Base-by-base conservation (phyloP, 1,140 invertebrate species). In the Hesperophylax magnus region DNA sequence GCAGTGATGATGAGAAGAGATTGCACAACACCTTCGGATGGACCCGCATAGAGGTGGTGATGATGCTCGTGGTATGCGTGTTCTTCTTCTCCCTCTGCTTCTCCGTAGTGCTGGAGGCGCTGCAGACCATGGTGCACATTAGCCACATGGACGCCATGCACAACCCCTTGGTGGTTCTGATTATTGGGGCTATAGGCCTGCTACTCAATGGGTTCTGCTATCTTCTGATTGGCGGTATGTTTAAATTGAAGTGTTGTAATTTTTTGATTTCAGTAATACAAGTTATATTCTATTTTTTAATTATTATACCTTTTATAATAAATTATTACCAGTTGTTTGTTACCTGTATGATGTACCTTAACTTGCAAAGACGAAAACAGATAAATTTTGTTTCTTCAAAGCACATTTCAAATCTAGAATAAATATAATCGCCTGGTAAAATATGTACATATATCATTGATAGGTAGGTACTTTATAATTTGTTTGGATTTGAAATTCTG, bases 1-100 rank as follows among this genome's bases (percentile, higher is more conserved):
- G 31, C 8, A 52, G 20, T 47, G 18, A 47, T 18, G 88, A 90
- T 9, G 94, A 96, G 80, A 92, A 92, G 24, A 92, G 92, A 77
- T 90, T 97, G 78, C 93, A 93, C 60, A 97, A 97, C 86, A 98
- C 96, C 0, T 98, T 98, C 82, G 97, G 97, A 1, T 98, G 96
- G 96, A 95, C 96, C 0, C 91, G 97, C 72, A 94, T 97, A 31
- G 96, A 97, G 85, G 94, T 98, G 1, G 88, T 97, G 6, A 94
- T 94, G 60, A 94, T 95, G 89, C 88, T 97, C 14, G 93, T 94
- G n/a, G 95, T 95, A 54, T 96, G 94, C 86, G 93, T 97, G 17
- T 95, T 97, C 80, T 91, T 97, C 76, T 93, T 93, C 1, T 97
- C 97, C 0, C 92, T 97, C 39, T 95, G 95, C 61, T 96, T 97